Evolutionary conservation across 1,140 invertebrate species (phyloP).

Genomic region (Bicyclus anynana): DNA sequence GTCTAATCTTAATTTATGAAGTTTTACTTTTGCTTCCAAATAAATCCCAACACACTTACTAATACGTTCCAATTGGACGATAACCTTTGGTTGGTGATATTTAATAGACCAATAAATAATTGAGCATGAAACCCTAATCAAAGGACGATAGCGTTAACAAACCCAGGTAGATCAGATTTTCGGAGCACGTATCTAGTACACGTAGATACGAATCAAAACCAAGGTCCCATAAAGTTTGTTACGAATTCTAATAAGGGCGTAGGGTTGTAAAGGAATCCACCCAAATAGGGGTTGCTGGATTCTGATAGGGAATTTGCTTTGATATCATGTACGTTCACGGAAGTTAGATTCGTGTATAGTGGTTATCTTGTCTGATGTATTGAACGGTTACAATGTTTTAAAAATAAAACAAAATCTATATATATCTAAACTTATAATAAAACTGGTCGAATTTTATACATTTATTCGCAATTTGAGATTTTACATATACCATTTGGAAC

Average conservation of each 20-base stretch:
- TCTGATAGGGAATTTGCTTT: conserved; percentile 16
- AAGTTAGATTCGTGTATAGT: background rate
- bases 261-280: conserved; percentile 31
- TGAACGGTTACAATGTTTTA: no score
- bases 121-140: background rate
- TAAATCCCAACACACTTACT: no score
- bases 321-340: conserved; percentile 14
- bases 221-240: conserved; percentile 59
- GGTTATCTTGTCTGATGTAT: background rate
- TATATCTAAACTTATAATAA: no score
- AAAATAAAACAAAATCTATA: no score
- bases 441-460: no score
- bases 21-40: no score
- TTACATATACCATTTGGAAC: no score
- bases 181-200: conserved; percentile 37
- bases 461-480: no score
- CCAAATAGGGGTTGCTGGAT: conserved; percentile 10
- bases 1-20: no score
- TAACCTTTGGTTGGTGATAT: no score
- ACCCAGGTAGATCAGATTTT: conserved; percentile 42
- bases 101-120: background rate
- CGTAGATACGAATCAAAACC: conserved; percentile 57
- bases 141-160: conserved; percentile 9
- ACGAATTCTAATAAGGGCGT: conserved; percentile 64
- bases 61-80: no score